phyloP scores from a whole-genome alignment of 2,888 invertebrate species.

The Pinctada fucata region DNA sequence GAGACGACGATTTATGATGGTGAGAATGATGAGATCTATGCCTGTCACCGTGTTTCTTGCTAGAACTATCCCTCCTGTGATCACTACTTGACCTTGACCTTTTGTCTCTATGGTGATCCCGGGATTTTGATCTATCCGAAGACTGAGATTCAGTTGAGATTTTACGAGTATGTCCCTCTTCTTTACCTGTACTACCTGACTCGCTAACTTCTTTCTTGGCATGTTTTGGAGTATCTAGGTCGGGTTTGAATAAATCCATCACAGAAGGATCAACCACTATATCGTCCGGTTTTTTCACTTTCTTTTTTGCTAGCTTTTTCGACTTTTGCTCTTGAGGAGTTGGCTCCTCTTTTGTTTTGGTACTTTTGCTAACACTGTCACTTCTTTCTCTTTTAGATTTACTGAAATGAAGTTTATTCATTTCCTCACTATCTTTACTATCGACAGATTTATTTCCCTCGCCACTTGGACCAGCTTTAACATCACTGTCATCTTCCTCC shows the following conservation, averaged over 20 bases:
- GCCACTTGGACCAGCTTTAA: background rate
- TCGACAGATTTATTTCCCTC: background rate
- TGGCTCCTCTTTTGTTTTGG: background rate
- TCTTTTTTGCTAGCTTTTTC: constrained; percentile 50
- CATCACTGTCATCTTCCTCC: background rate
- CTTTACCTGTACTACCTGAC: background rate
- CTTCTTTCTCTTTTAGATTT: background rate
- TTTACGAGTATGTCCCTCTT: background rate
- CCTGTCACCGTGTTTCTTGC: background rate
- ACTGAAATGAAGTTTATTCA: background rate
- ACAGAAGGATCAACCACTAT: constrained; percentile 60
- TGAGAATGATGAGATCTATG: background rate
- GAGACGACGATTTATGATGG: background rate
- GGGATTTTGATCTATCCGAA: background rate
- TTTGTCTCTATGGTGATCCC: background rate
- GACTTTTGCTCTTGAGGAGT: background rate
- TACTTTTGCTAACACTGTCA: background rate
- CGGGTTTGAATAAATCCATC: constrained; percentile 71
- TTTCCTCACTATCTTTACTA: background rate
- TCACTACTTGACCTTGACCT: background rate
- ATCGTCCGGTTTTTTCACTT: constrained; percentile 58
- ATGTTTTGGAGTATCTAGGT: constrained; percentile 38
- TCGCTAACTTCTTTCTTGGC: background rate
- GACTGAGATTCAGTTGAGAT: background rate
- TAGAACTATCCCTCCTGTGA: background rate